Conservation (phyloP, 2,113 vertebrate genomes). For the Cheilinus undulatus region DNA sequence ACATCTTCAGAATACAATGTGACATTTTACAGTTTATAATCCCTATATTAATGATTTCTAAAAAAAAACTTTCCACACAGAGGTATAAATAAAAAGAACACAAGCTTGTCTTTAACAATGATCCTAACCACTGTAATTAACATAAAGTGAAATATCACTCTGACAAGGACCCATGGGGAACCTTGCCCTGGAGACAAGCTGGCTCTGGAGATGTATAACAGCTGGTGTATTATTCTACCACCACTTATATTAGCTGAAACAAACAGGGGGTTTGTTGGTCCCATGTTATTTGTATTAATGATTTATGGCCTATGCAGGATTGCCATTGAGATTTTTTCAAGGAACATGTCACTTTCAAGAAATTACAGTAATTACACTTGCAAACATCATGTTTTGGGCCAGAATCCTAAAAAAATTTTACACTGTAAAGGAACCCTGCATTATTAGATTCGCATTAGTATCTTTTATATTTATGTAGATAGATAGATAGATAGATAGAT, state of each 20-base stretch:
- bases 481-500: too few relatives aligned
- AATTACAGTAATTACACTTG: neutral
- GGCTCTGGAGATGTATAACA: conserved; percentile 24
- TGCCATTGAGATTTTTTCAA: neutral
- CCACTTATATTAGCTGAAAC: neutral
- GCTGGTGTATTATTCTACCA: neutral
- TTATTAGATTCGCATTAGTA: too few relatives aligned
- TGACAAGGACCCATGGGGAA: conserved; percentile 1
- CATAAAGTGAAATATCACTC: conserved; percentile 5
- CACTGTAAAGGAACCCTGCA: too few relatives aligned
- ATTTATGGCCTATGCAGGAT: neutral
- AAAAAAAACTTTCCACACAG: neutral
- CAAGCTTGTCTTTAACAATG: neutral
- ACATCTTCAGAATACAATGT: too few relatives aligned
- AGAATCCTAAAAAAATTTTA: neutral
- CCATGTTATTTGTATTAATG: neutral
- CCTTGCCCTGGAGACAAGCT: conserved; percentile 3
- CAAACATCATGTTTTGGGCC: neutral
- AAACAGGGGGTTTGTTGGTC: conserved; percentile 15
- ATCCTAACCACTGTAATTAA: neutral
- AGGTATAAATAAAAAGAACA: neutral
- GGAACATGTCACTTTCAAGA: neutral
- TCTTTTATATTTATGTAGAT: too few relatives aligned
- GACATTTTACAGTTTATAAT: too few relatives aligned
- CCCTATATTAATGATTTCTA: neutral